Percentiles rank a stretch among this genome's conserved stretches.
Conservation (phyloP, 2,113 vertebrate genomes). For the Hiodon tergisus region DNA sequence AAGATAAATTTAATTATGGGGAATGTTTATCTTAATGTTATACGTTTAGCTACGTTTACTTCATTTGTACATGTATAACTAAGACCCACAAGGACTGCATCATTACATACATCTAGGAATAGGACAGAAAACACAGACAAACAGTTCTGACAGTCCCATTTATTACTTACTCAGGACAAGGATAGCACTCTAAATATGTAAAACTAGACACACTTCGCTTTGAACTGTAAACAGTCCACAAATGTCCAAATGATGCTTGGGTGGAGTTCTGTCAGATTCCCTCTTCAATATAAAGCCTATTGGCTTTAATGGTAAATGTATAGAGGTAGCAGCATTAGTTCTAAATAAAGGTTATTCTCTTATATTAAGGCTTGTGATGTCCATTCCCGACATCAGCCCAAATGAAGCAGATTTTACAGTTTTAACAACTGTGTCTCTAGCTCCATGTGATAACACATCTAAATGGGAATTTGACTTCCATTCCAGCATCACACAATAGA, state of each 20-base stretch:
- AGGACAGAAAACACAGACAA: neutral
- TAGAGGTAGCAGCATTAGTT: neutral
- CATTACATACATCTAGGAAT: neutral
- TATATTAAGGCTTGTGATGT: neutral
- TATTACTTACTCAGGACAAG: constrained; percentile 23
- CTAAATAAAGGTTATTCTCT: neutral
- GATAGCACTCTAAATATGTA: constrained; percentile 23
- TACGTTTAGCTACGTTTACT: no score
- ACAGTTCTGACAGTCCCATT: constrained; percentile 24
- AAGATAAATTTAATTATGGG: no score
- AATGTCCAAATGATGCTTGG: constrained; percentile 15
- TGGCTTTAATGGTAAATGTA: neutral
- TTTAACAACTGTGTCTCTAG: neutral
- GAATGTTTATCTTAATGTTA: no score
- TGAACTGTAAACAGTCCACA: constrained; percentile 25
- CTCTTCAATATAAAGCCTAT: no score
- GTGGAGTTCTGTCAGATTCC: constrained; percentile 2
- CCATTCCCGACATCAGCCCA: neutral
- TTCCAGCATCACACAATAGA: constrained; percentile 16
- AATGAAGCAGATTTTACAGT: constrained; percentile 3
- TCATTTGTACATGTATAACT: no score
- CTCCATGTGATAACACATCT: neutral
- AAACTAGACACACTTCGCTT: constrained; percentile 27
- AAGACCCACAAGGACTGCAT: neutral
- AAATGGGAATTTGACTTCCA: constrained; percentile 15